Evolutionary conservation across 2,797 vertebrate species (phyloP).

Genomic region (Tenualosa ilisha): DNA sequence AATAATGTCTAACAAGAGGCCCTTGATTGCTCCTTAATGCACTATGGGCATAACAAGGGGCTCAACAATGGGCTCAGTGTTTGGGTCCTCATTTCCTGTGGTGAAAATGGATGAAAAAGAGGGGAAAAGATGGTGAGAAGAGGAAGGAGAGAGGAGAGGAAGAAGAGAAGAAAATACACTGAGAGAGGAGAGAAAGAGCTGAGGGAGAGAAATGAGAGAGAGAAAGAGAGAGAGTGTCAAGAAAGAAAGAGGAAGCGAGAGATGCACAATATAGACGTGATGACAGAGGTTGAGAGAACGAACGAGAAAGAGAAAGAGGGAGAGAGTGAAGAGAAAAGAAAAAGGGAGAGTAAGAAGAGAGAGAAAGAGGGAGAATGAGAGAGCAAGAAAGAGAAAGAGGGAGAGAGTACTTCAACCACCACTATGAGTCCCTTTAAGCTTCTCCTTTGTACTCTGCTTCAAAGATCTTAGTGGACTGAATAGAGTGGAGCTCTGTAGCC

Average conservation of each 20-base stretch:
- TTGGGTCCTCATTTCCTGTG: slow-evolving; percentile 6
- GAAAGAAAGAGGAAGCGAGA: not conserved
- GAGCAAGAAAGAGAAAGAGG: not conserved
- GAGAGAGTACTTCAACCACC: not conserved
- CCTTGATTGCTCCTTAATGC: not conserved
- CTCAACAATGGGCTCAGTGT: slow-evolving; percentile 12
- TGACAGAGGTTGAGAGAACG: not conserved
- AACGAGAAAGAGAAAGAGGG: not conserved
- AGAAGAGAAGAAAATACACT: not conserved
- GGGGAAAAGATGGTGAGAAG: not conserved
- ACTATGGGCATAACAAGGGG: slow-evolving; percentile 25
- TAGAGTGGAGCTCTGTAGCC: not conserved
- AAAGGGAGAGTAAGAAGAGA: not conserved
- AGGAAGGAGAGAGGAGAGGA: not conserved
- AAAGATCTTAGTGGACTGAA: slow-evolving; percentile 23
- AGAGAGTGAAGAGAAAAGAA: not conserved
- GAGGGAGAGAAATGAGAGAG: not conserved
- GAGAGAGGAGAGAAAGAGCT: not conserved
- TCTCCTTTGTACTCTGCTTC: slow-evolving; percentile 10
- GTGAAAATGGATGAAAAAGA: slow-evolving; percentile 10
- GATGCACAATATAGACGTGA: too few relatives aligned
- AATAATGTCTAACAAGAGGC: not conserved
- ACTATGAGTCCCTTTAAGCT: not conserved
- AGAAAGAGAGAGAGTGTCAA: not conserved
- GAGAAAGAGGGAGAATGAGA: not conserved